Conservation (phyloP, 2,888 invertebrate genomes). For the Coremacera marginata region DNA sequence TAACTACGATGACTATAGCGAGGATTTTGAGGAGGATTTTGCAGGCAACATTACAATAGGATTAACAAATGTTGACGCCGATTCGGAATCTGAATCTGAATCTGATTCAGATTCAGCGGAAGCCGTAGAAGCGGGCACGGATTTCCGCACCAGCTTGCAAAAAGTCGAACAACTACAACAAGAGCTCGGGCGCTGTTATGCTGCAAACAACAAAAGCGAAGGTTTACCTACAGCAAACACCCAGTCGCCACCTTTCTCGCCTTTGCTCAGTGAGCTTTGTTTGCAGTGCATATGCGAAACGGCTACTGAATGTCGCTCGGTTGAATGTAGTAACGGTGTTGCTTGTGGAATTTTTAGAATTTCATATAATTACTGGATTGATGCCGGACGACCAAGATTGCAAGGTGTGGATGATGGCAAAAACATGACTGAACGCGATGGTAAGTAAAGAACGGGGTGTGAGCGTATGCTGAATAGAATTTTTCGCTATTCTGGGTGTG, state of each 20-base stretch:
- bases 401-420: not conserved
- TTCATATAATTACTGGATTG: constrained; percentile 58
- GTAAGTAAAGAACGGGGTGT: constrained; percentile 5
- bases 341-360: constrained; percentile 59
- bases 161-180: not conserved
- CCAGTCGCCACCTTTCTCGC: not conserved
- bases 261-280: constrained; percentile 47
- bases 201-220: not conserved
- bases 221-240: not conserved
- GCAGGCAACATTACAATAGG: not conserved
- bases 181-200: not conserved
- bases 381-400: constrained; percentile 52
- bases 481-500: not conserved
- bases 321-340: constrained; percentile 43
- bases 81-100: not conserved
- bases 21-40: not conserved
- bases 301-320: constrained; percentile 49
- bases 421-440: not conserved
- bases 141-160: not conserved
- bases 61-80: not conserved
- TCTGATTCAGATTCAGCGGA: not conserved
- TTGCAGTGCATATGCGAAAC: constrained; percentile 58
- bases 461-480: constrained; percentile 1
- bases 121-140: not conserved
- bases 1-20: not conserved